phyloP scores from a whole-genome alignment of 1,140 invertebrate species.

The Scaptomyza montana region DNA sequence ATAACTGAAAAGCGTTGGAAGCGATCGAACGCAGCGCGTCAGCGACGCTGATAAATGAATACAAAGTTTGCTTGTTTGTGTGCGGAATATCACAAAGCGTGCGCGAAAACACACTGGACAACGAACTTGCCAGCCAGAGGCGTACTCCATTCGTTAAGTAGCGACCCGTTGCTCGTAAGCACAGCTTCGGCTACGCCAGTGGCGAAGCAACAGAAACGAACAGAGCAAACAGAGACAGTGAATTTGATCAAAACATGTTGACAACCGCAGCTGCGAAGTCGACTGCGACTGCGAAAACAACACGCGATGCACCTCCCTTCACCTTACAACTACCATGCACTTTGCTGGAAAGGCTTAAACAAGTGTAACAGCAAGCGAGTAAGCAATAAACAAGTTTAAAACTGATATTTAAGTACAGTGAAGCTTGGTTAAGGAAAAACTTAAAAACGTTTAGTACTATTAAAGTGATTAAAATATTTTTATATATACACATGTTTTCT shows the following conservation, averaged over 20 bases:
- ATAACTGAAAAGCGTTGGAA: constrained; percentile 62
- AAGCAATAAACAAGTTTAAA: constrained; percentile 56
- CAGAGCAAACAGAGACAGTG: constrained; percentile 6
- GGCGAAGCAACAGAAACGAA: constrained; percentile 8
- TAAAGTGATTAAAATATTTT: too few relatives aligned
- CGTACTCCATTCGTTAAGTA: constrained; percentile 1
- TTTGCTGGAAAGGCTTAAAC: constrained; percentile 56
- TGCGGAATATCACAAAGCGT: constrained; percentile 38
- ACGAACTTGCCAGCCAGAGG: constrained; percentile 50
- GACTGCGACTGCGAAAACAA: constrained; percentile 54
- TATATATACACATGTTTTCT: too few relatives aligned
- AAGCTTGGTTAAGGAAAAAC: not conserved
- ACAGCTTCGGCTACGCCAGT: constrained; percentile 29
- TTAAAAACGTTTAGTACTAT: too few relatives aligned
- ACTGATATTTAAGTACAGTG: constrained; percentile 29
- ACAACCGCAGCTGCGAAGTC: not conserved
- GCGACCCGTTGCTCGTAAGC: not conserved
- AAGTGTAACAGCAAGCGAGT: constrained; percentile 52
- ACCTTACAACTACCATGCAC: constrained; percentile 56
- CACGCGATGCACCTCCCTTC: constrained; percentile 27
- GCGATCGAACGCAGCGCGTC: constrained; percentile 12
- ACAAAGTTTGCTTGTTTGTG: constrained; percentile 21
- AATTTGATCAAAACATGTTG: constrained; percentile 70
- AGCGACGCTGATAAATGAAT: constrained; percentile 57
- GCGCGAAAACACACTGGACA: constrained; percentile 57